Percentiles rank a stretch among this genome's conserved stretches.
Evolutionary conservation across 2,113 vertebrate genomes (phyloP).

Genomic region (Cynopterus brachyotis): DNA sequence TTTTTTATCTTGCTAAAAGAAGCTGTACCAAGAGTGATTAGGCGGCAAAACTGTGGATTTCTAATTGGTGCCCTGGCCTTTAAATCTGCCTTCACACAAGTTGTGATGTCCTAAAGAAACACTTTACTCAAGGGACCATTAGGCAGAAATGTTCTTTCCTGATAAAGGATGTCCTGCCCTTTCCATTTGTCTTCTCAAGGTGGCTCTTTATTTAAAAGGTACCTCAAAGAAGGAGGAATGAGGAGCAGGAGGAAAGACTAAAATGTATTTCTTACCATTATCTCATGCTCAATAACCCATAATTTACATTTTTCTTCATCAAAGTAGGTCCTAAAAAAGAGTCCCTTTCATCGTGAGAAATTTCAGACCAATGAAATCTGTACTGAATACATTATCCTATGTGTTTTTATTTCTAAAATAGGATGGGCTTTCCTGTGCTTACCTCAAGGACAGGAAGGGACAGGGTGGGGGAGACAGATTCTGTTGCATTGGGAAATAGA

Average conservation of each 20-base stretch:
- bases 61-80: slow-evolving; percentile 72
- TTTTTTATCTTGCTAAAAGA: slow-evolving; percentile 66
- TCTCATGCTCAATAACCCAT: background rate
- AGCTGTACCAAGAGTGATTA: slow-evolving; percentile 50
- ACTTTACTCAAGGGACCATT: slow-evolving; percentile 62
- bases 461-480: background rate
- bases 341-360: background rate
- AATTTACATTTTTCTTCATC: slow-evolving; percentile 25
- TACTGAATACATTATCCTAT: background rate
- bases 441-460: background rate
- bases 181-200: slow-evolving; percentile 59
- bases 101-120: slow-evolving; percentile 64
- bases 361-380: background rate
- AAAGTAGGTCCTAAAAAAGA: background rate
- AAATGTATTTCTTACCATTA: background rate
- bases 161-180: slow-evolving; percentile 48
- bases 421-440: background rate
- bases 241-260: background rate
- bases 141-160: slow-evolving; percentile 53
- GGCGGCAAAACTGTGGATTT: slow-evolving; percentile 39
- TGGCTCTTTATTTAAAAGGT: slow-evolving; percentile 61
- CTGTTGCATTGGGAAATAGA: background rate
- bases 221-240: background rate
- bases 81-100: slow-evolving; percentile 66
- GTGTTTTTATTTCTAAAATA: background rate